A percentile compares a stretch with the other conserved stretches of the same genome.
These are phyloP conservation scores for Scomber japonicus DNA, from an alignment of 2,113 vertebrate genomes.

Conservation along the genomic window DNA sequence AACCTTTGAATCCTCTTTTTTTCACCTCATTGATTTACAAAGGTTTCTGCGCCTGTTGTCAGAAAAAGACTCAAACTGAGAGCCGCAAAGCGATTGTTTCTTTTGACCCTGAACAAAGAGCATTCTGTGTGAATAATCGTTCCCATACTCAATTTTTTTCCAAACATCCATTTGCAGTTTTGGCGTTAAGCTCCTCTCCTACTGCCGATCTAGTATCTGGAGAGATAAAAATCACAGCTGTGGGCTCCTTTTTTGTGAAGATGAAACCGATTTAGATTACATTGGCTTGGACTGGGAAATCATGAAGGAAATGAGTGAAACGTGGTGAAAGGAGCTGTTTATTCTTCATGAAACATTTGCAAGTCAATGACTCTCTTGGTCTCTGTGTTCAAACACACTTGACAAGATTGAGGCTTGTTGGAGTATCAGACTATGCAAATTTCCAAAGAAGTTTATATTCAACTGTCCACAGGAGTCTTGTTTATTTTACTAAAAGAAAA, in stretches of 20 bases:
- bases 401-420: background rate
- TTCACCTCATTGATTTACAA: constrained; percentile 43
- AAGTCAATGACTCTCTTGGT: background rate
- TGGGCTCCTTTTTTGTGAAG: background rate
- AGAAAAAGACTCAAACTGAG: constrained; percentile 8
- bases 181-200: constrained; percentile 6
- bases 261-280: constrained; percentile 10
- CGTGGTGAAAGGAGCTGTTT: background rate
- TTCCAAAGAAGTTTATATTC: background rate
- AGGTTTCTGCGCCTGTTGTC: constrained; percentile 19
- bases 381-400: background rate
- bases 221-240: constrained; percentile 20
- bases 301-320: background rate
- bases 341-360: constrained; percentile 8
- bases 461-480: background rate
- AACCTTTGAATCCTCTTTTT: constrained; percentile 41
- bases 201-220: background rate
- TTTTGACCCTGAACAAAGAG: constrained; percentile 31
- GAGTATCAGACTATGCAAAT: background rate
- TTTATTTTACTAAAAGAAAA: background rate
- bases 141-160: constrained; percentile 18
- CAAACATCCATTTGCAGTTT: constrained; percentile 21
- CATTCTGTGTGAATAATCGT: constrained; percentile 20
- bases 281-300: background rate
- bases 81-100: constrained; percentile 22